Conservation (phyloP, 2,113 vertebrate species). For the Eleginops maclovinus region DNA sequence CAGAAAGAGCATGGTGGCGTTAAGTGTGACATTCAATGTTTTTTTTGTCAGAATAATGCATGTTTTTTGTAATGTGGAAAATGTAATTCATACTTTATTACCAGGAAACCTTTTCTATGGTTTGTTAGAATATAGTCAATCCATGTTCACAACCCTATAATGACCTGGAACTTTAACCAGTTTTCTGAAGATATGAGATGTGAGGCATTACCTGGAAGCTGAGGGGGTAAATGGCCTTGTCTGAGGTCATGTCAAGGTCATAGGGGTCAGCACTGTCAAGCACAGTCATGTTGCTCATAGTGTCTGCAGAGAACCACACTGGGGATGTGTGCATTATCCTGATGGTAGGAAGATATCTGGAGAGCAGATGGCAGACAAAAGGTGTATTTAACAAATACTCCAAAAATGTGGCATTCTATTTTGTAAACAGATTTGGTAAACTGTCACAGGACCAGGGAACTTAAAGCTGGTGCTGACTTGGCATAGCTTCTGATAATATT, state of each 20-base stretch:
- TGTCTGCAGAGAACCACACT: conserved; percentile 85
- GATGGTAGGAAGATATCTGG: conserved; percentile 52
- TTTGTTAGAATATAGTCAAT: not conserved
- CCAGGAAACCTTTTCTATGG: not conserved
- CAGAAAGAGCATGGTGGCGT: not conserved
- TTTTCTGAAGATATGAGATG: not conserved
- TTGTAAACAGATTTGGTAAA: not conserved
- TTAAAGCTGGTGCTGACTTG: not conserved
- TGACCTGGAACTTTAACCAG: not conserved
- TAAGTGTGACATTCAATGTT: not conserved
- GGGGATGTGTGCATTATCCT: conserved; percentile 92
- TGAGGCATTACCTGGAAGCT: conserved; percentile 87
- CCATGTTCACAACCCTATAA: not conserved
- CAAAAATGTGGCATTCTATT: not conserved
- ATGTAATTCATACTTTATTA: not conserved
- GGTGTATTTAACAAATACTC: not conserved
- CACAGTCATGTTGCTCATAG: conserved; percentile 93
- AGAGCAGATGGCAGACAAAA: conserved; percentile 17
- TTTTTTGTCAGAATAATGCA: not conserved
- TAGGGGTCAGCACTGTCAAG: conserved; percentile 86
- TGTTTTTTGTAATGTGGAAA: not conserved
- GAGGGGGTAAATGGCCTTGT: conserved; percentile 86
- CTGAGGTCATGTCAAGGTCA: conserved; percentile 84
- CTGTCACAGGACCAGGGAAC: not conserved
- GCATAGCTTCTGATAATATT: not conserved